Conservation (phyloP, 2,113 vertebrate genomes). For the Vulpes lagopus region DNA sequence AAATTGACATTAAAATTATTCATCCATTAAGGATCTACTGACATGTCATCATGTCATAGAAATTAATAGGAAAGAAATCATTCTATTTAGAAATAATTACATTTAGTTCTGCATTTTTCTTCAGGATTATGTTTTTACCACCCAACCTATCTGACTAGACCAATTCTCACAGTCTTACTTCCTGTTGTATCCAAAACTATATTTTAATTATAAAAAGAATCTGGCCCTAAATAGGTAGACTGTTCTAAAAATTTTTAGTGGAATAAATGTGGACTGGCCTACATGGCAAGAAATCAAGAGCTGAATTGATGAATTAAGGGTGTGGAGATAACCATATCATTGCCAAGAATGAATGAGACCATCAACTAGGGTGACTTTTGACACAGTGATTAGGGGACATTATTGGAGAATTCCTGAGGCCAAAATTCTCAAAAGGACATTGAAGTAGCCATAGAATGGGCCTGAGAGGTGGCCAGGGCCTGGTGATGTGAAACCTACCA, state of each 20-base stretch:
- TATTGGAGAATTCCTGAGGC: not conserved
- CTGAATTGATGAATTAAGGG: not conserved
- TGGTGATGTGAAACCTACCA: not conserved
- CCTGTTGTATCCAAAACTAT: not conserved
- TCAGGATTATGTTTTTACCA: slow-evolving; percentile 51
- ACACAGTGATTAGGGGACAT: not conserved
- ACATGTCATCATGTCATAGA: slow-evolving; percentile 51
- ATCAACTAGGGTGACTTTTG: not conserved
- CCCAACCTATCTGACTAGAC: not conserved
- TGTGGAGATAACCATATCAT: not conserved
- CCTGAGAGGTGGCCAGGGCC: not conserved
- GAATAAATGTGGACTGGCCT: not conserved
- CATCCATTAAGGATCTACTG: slow-evolving; percentile 59
- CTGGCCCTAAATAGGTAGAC: not conserved
- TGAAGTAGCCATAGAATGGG: too few relatives aligned
- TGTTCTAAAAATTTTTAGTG: not conserved
- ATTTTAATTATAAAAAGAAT: slow-evolving; percentile 43
- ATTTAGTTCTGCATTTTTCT: slow-evolving; percentile 30
- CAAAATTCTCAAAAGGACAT: not conserved
- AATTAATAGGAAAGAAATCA: slow-evolving; percentile 69
- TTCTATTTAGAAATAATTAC: slow-evolving; percentile 62
- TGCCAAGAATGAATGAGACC: not conserved
- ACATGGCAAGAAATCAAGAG: not conserved
- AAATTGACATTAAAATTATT: slow-evolving; percentile 70
- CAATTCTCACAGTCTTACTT: not conserved